Percentiles rank a stretch among this genome's conserved stretches.
Evolutionary conservation across 35 echinoderm and acorn worm species (phyloP).

Genomic region (Apostichopus parvimensis): DNA sequence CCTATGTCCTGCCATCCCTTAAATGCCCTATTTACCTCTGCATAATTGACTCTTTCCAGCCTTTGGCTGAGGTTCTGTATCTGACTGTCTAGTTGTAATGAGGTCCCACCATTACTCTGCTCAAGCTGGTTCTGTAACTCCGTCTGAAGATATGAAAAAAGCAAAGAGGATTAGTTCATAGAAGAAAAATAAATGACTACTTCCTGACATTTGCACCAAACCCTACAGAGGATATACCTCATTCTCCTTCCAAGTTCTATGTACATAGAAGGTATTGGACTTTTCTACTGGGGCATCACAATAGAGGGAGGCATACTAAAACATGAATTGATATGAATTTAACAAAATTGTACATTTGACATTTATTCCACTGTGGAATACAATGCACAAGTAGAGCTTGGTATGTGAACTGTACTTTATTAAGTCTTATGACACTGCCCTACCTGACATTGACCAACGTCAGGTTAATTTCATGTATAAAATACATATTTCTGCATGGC

Average conservation of each 20-base stretch:
- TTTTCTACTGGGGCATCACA: too few relatives aligned
- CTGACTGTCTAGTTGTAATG: slow-evolving; percentile 50
- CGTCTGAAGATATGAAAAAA: slow-evolving; percentile 46
- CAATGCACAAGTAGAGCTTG: background rate
- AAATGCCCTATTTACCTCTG: slow-evolving; percentile 64
- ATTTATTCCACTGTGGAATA: too few relatives aligned
- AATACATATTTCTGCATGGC: background rate
- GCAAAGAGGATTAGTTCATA: background rate
- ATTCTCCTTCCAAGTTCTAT: too few relatives aligned
- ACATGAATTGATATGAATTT: too few relatives aligned
- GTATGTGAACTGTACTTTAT: background rate
- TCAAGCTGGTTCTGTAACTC: slow-evolving; percentile 90
- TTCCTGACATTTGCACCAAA: too few relatives aligned
- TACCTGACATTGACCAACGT: background rate
- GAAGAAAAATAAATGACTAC: too few relatives aligned
- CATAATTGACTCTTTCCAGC: slow-evolving; percentile 72
- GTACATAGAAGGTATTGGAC: too few relatives aligned
- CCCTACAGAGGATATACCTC: too few relatives aligned
- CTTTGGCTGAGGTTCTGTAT: slow-evolving; percentile 82
- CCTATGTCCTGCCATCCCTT: too few relatives aligned
- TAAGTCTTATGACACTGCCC: too few relatives aligned
- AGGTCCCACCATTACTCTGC: slow-evolving; percentile 48
- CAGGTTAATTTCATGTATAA: background rate
- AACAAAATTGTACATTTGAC: too few relatives aligned
- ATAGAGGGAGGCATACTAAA: too few relatives aligned